A percentile compares a stretch with the other conserved stretches of the same genome.
Evolutionary conservation across 2,888 invertebrate genomes (phyloP).

Genomic region (Agrotis ipsilon): DNA sequence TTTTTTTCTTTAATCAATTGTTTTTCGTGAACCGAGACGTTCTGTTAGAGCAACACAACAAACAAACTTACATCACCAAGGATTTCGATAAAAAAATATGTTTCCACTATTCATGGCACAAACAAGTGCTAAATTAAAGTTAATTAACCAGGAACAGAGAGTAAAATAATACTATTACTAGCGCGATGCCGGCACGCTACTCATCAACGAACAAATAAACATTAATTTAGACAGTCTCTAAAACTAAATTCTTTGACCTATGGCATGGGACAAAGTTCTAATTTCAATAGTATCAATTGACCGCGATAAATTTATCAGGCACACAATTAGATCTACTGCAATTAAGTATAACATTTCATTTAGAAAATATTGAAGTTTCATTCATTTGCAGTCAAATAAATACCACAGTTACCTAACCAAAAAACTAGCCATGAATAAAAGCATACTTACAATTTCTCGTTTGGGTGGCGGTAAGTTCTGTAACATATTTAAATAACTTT

Average conservation of each 20-base stretch:
- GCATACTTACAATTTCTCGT: slow-evolving; percentile 83
- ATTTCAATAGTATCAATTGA: slow-evolving; percentile 10
- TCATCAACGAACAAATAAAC: neutral
- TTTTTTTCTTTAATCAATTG: no score
- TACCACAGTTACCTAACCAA: slow-evolving; percentile 75
- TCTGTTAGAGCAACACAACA: no score
- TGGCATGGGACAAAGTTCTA: slow-evolving; percentile 42
- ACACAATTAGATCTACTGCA: no score
- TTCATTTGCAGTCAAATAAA: slow-evolving; percentile 16
- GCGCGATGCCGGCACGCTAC: neutral
- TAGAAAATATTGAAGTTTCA: slow-evolving; percentile 1
- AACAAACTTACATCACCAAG: no score
- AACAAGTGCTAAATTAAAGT: slow-evolving; percentile 16
- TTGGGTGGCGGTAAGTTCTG: slow-evolving; percentile 73
- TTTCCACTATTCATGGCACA: no score
- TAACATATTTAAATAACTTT: slow-evolving; percentile 80
- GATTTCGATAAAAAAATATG: neutral
- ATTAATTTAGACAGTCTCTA: neutral
- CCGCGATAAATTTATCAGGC: neutral
- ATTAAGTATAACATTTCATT: neutral
- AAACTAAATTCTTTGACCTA: slow-evolving; percentile 29
- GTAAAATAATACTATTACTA: slow-evolving; percentile 15
- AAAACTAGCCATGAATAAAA: slow-evolving; percentile 39
- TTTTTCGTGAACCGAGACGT: no score
- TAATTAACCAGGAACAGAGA: slow-evolving; percentile 17